These are phyloP conservation scores for Cryptus armator DNA, from an alignment of 2,888 invertebrate species.

Conservation along the genomic window DNA sequence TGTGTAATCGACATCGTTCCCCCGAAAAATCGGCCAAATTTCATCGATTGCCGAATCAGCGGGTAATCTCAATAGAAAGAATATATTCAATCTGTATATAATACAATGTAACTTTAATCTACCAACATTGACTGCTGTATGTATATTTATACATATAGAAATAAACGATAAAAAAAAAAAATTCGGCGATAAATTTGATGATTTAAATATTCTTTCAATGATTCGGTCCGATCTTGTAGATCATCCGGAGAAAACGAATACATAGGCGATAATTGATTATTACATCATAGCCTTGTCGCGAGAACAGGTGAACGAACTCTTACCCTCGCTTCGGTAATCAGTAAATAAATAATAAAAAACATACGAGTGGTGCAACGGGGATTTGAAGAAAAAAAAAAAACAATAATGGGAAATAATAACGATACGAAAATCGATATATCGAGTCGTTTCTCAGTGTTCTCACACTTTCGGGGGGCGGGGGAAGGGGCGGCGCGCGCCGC, in stretches of 20 bases:
- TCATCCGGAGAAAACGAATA: not conserved
- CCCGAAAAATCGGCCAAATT: conserved; percentile 57
- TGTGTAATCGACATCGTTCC: conserved; percentile 58
- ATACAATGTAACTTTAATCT: conserved; percentile 69
- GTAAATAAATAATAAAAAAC: conserved; percentile 13
- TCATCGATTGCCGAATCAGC: conserved; percentile 39
- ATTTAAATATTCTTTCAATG: not conserved
- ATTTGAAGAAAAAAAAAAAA: not conserved
- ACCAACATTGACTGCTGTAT: conserved; percentile 75
- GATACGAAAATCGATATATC: not conserved
- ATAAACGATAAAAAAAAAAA: conserved; percentile 70
- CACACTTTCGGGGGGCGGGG: too few species aligned
- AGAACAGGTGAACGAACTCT: conserved; percentile 54
- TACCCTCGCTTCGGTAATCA: conserved; percentile 15
- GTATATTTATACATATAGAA: conserved; percentile 79
- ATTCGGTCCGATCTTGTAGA: not conserved
- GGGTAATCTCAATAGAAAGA: conserved; percentile 54
- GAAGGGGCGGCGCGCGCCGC: too few species aligned
- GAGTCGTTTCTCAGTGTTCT: too few species aligned
- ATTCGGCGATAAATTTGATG: not conserved
- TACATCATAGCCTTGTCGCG: not conserved
- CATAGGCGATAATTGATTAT: not conserved
- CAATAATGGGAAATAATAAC: not conserved
- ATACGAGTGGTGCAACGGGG: not conserved
- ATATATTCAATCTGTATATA: conserved; percentile 72